Evolutionary conservation across 2,113 vertebrate species (phyloP), one percentile per base, ranked within the genome.

Genomic region (Myotis brandtii): DNA sequence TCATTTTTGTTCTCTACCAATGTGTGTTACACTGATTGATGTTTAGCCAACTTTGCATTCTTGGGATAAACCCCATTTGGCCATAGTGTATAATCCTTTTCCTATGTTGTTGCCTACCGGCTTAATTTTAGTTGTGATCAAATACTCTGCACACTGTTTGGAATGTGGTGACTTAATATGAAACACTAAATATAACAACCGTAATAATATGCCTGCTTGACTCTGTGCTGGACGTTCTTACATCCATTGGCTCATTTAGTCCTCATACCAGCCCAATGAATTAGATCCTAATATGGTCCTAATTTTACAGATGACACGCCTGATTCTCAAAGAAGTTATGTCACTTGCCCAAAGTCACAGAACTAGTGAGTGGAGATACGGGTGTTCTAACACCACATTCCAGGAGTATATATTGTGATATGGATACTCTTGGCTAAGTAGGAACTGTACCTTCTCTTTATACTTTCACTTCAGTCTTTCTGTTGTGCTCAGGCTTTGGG

Each of bases 111-210:
- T 88, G 16, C 32, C 7, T 72, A 64, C 17, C 46, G 56, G 14
- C 59, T 43, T 94, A 52, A 77, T 30, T 84, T 75, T 52, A 80
- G 37, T 50, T 67, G 23, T 96, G 40, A 79, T 64, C 81, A 85
- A 52, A 69, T 62, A 93, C 50, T 88, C 27, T 80, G 34, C 13
- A 64, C 13, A 37, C 17, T 80, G 20, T 62, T 80, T 87, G 52
- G 40, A 94, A 92, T 54, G n/a, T 14, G 18, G 1, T 43, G 2
- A 64, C 18, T 59, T 84, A n/a, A 69, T 37, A 25, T 91, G 69
- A 75, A 82, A n/a, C 50, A 70, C 27, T 89, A 72, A 64, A 2
- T 34, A 27, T 10, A 20, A 27, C 37, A 95, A n/a, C 14, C 69
- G 27, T 32, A 92, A 43, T 62, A 43, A 67, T 21, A 25, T 17